phyloP scores from a whole-genome alignment of 2,113 vertebrate genomes.

The Limnothrissa miodon region DNA sequence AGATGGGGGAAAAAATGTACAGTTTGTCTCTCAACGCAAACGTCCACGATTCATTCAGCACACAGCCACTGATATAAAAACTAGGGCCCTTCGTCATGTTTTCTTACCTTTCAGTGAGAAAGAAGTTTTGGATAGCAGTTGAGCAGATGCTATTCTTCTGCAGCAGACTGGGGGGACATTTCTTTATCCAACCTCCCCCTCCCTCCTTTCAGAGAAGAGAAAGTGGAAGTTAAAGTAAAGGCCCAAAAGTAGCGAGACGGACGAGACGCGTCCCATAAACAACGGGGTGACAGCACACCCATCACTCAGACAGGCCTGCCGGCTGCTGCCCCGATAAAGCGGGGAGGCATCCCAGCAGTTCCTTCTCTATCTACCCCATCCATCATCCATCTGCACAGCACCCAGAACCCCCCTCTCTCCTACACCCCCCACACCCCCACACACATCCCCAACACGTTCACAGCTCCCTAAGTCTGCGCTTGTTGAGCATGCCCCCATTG shows the following conservation, averaged over 20 bases:
- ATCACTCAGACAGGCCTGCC: constrained; percentile 74
- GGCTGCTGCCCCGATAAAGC: constrained; percentile 75
- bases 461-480: constrained; percentile 39
- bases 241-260: constrained; percentile 63
- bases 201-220: background rate
- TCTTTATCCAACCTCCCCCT: background rate
- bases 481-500: background rate
- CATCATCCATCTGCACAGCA: constrained; percentile 68
- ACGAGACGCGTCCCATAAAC: constrained; percentile 74
- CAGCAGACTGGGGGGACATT: background rate
- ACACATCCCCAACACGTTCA: constrained; percentile 27
- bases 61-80: background rate
- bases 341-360: constrained; percentile 52
- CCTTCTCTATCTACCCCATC: constrained; percentile 73
- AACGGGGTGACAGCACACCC: constrained; percentile 74
- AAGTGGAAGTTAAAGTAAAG: background rate
- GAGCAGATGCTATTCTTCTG: background rate
- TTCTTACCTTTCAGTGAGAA: background rate
- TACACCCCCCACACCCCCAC: constrained; percentile 35
- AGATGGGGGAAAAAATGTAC: background rate
- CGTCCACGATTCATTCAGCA: background rate
- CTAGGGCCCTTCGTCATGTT: background rate
- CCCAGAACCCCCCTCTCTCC: constrained; percentile 4
- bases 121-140: background rate
- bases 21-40: background rate